Evolutionary conservation across 1,140 invertebrate species (phyloP).

Genomic region (Pentalonia nigronervosa): DNA sequence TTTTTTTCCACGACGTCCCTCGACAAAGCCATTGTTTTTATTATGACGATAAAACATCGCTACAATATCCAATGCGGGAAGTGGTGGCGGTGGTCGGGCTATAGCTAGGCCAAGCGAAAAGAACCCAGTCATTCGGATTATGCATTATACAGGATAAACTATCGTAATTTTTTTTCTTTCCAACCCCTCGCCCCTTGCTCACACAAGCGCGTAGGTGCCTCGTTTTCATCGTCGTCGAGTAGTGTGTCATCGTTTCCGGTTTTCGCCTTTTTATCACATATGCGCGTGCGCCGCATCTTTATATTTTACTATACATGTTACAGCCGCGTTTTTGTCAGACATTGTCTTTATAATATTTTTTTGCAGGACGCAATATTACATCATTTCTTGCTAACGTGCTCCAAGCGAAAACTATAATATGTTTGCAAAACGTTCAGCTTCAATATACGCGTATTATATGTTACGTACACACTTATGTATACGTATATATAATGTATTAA

Average conservation of each 20-base stretch:
- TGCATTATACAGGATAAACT: slow-evolving; percentile 35
- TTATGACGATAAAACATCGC: slow-evolving; percentile 48
- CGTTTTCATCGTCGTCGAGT: slow-evolving; percentile 12
- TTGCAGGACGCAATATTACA: background rate
- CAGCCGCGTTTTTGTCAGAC: background rate
- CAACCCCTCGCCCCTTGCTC: no score
- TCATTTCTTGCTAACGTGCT: background rate
- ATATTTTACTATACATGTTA: background rate
- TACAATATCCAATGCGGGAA: background rate
- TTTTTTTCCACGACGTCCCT: background rate
- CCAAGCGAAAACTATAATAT: slow-evolving; percentile 22
- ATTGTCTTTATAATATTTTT: slow-evolving; percentile 5
- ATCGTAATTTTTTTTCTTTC: slow-evolving; percentile 21
- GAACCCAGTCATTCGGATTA: slow-evolving; percentile 45
- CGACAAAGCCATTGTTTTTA: slow-evolving; percentile 42
- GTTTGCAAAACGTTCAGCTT: background rate
- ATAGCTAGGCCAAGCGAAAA: slow-evolving; percentile 9
- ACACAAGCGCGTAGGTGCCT: background rate
- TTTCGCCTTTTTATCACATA: slow-evolving; percentile 5
- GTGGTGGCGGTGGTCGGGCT: background rate
- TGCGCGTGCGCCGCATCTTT: background rate
- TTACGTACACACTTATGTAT: background rate
- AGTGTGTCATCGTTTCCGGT: slow-evolving; percentile 7
- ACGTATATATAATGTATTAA: background rate
- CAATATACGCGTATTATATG: background rate